phyloP scores from a whole-genome alignment of 2,113 vertebrate genomes.

The Cryptotis parvus region DNA sequence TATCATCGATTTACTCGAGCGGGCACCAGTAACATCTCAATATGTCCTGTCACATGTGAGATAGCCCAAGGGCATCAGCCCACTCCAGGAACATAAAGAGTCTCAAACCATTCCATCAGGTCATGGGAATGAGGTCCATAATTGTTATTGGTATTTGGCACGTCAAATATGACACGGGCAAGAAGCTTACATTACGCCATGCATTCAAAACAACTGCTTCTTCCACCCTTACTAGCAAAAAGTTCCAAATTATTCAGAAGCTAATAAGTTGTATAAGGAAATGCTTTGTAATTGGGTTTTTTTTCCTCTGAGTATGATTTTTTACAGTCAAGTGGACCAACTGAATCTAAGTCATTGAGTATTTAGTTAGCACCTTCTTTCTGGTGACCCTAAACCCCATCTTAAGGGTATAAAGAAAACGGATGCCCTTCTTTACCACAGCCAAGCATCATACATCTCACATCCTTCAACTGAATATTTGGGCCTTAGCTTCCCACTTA shows the following conservation, averaged over 20 bases:
- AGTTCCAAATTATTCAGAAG: neutral
- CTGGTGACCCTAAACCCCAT: neutral
- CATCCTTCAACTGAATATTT: too few species aligned
- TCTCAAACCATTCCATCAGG: too few species aligned
- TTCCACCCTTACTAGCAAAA: neutral
- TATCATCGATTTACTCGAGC: too few species aligned
- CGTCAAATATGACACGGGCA: slow-evolving; percentile 26
- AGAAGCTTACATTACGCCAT: neutral
- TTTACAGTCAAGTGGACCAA: neutral
- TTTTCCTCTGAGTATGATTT: neutral
- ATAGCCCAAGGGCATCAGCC: too few species aligned
- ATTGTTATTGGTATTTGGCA: neutral
- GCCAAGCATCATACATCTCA: too few species aligned
- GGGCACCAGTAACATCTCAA: too few species aligned
- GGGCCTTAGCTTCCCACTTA: too few species aligned
- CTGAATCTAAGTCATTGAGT: neutral
- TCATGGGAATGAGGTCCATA: too few species aligned
- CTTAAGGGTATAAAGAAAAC: neutral
- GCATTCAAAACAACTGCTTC: neutral
- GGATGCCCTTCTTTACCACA: too few species aligned
- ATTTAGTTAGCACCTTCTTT: neutral
- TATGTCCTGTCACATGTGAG: too few species aligned
- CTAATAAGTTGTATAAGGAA: neutral
- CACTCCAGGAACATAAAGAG: too few species aligned
- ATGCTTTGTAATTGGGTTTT: neutral